Conservation (phyloP, 2,113 vertebrate genomes). For the Urocynchramus pylzowi region DNA sequence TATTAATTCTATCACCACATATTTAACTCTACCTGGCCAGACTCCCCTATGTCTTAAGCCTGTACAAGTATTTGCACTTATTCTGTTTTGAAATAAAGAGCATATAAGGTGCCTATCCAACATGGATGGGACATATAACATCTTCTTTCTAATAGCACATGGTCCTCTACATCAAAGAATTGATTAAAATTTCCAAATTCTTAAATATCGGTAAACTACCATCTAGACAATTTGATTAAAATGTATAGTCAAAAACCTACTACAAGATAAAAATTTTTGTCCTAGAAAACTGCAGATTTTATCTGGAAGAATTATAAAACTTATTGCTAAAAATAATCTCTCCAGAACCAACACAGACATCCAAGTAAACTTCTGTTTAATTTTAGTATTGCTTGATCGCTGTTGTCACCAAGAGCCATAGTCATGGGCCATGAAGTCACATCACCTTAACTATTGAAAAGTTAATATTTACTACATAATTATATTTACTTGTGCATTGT, state of each 20-base stretch:
- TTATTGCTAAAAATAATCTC: slow-evolving; percentile 12
- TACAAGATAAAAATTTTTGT: background rate
- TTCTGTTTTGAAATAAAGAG: background rate
- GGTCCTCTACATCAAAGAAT: background rate
- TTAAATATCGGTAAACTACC: background rate
- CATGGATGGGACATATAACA: background rate
- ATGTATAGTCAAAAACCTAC: background rate
- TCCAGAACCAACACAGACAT: background rate
- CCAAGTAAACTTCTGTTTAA: background rate
- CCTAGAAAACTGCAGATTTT: background rate
- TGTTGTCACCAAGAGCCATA: background rate
- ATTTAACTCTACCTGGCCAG: background rate
- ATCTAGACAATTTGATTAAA: background rate
- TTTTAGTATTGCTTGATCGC: background rate
- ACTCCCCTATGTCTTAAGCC: background rate
- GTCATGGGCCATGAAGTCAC: background rate
- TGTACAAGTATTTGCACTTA: background rate
- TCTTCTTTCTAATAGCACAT: background rate
- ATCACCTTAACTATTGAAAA: background rate
- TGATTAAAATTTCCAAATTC: background rate
- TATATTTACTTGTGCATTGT: background rate
- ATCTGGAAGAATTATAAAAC: background rate
- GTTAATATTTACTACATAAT: background rate
- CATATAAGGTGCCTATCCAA: background rate
- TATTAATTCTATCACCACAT: background rate